Evolutionary conservation across 2,113 vertebrate species (phyloP).

Genomic region (Micronycteris hirsuta): DNA sequence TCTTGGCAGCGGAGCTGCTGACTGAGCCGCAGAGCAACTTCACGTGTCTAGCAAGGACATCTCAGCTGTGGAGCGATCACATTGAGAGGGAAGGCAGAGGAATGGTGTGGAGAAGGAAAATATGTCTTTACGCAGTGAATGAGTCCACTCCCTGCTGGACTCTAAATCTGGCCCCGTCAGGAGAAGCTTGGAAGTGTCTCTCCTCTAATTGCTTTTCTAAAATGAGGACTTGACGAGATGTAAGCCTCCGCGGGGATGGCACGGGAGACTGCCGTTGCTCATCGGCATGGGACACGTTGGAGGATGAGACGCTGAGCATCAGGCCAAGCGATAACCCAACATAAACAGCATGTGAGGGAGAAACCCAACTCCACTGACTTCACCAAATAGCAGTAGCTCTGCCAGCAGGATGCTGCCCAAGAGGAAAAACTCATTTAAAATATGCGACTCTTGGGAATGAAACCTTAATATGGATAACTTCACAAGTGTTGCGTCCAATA

Average conservation of each 20-base stretch:
- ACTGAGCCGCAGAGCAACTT: neutral
- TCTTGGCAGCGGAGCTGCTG: neutral
- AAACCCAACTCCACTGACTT: slow-evolving; percentile 45
- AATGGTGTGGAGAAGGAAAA: slow-evolving; percentile 13
- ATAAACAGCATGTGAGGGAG: slow-evolving; percentile 47
- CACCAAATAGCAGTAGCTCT: slow-evolving; percentile 37
- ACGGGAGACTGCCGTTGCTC: neutral
- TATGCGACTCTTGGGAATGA: slow-evolving; percentile 55
- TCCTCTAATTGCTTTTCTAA: slow-evolving; percentile 55
- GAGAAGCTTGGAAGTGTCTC: neutral
- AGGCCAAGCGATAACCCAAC: slow-evolving; percentile 59
- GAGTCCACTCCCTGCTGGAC: slow-evolving; percentile 40
- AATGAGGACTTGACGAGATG: slow-evolving; percentile 36
- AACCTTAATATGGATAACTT: slow-evolving; percentile 53
- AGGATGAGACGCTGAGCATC: neutral
- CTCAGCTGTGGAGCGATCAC: neutral
- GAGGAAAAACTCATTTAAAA: slow-evolving; percentile 70
- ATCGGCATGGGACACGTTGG: neutral
- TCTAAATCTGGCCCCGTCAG: neutral
- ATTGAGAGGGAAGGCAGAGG: neutral
- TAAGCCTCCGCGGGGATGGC: slow-evolving; percentile 26
- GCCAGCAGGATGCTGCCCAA: slow-evolving; percentile 30
- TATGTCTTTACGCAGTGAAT: neutral
- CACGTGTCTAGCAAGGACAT: neutral
- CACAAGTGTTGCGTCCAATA: slow-evolving; percentile 55